phyloP scores from a whole-genome alignment of 2,113 vertebrate species.

The Tretioscincus oriximinensis region DNA sequence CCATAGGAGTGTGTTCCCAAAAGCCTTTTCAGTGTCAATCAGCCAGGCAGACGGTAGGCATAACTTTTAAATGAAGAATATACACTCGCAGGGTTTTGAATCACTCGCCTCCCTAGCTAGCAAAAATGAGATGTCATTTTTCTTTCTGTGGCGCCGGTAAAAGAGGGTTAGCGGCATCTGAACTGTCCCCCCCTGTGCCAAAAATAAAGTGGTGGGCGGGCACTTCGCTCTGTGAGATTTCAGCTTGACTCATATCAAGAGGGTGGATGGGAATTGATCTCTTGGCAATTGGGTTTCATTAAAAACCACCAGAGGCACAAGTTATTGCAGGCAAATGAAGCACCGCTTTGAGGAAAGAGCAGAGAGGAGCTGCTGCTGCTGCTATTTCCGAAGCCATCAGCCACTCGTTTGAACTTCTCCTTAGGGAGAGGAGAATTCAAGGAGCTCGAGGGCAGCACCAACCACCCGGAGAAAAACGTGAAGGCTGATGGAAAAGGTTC shows the following conservation, averaged over 20 bases:
- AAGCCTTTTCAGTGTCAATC: background rate
- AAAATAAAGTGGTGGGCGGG: background rate
- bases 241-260: slow-evolving; percentile 5
- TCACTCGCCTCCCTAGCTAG: background rate
- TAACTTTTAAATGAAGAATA: background rate
- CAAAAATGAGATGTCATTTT: background rate
- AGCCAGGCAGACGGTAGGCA: background rate
- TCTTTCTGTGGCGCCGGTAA: background rate
- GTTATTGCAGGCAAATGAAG: background rate
- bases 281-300: slow-evolving; percentile 11
- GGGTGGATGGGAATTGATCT: slow-evolving; percentile 34
- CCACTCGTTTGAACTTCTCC: no score
- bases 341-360: background rate
- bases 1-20: background rate
- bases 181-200: background rate
- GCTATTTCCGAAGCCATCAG: background rate
- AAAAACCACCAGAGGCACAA: background rate
- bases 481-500: background rate
- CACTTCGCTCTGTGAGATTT: slow-evolving; percentile 20
- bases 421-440: background rate
- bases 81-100: background rate
- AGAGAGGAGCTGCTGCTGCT: background rate
- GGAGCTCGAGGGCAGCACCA: background rate
- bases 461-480: background rate
- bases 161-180: background rate